Percentiles rank a stretch among this genome's conserved stretches.
These are phyloP conservation scores for Hesperia comma DNA, from an alignment of 2,888 invertebrate species.

Conservation along the genomic window DNA sequence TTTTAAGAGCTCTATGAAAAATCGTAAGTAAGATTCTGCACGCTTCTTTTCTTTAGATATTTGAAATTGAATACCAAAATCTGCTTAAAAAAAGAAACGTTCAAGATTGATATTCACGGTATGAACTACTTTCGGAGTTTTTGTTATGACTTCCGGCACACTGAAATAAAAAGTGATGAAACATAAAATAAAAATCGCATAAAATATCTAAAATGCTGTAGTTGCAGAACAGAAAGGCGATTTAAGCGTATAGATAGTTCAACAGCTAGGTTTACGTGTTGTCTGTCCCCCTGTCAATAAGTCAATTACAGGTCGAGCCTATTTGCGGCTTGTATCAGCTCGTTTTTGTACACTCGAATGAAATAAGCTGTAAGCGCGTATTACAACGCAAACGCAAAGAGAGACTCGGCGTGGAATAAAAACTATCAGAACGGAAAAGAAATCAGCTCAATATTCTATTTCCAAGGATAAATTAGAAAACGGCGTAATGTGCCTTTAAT, in stretches of 20 bases:
- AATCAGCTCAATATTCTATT: no score
- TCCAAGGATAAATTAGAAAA: no score
- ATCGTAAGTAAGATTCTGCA: no score
- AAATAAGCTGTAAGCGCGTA: neutral
- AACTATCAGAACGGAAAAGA: neutral
- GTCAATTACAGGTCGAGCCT: constrained; percentile 5
- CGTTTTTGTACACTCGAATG: neutral
- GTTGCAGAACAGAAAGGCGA: neutral
- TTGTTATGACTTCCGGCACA: neutral
- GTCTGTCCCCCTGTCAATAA: neutral
- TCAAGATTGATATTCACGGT: constrained; percentile 1
- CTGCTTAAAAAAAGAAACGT: neutral
- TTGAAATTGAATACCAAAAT: neutral
- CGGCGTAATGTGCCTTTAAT: no score
- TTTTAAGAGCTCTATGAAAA: no score
- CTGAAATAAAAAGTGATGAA: neutral
- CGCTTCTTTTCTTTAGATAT: neutral
- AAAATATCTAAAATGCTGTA: neutral
- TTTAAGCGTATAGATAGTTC: neutral
- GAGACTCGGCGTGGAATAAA: neutral
- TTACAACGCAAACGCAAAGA: neutral
- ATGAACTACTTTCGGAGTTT: constrained; percentile 9
- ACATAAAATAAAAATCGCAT: neutral
- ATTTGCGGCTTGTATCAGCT: neutral
- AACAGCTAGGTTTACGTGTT: neutral